Base-by-base conservation (phyloP, 2,888 invertebrate genomes). In the Nezara viridula region DNA sequence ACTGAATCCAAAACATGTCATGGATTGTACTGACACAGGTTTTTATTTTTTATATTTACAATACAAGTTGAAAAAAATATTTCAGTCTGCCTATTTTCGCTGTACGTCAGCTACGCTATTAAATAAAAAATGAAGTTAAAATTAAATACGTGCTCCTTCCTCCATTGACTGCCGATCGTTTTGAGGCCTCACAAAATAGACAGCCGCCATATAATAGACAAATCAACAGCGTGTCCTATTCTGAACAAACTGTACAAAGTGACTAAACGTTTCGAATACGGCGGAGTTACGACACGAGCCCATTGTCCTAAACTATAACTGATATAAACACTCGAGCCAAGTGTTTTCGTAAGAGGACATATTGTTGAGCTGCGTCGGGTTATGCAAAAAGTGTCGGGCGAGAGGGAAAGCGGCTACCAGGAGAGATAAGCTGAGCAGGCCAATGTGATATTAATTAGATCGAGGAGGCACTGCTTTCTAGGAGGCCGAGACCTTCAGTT, bases 401-500 rank as follows among this genome's bases (percentile, higher is more conserved):
- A 73, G 66, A 73, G 66, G 66, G 66, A 73, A 73, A 73, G 66
- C 66, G 32, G 66, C 16, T 24, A 21, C 27, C 19, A 37, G 6
- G 19, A 37, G 66, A 37, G 66, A 73, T 73, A 32, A 32, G 27
- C 60, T 60, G 52, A 4, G 3, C n/a, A 21, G 55, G 6, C 9
- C 55, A 2, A 4, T 7, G 7, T 24, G 60, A 60, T 60, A 73
- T 73, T 73, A 73, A 73, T 73, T 73, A 73, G 66, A 32, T 73
- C 66, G 32, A 73, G 66, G 37, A 73, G 66, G 32, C 16, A 7
- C 37, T 37, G 66, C 66, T 73, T 37, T 73, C 66, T 73, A 73
- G 66, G 32, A 37, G 66, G 66, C 66, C 66, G 60, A 60, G 60
- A 60, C 60, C 60, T 60, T 60, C 60, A 60, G 60, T 37, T 73